Evolutionary conservation across 2,113 vertebrate genomes (phyloP).

Genomic region (Gopherus evgoodei): DNA sequence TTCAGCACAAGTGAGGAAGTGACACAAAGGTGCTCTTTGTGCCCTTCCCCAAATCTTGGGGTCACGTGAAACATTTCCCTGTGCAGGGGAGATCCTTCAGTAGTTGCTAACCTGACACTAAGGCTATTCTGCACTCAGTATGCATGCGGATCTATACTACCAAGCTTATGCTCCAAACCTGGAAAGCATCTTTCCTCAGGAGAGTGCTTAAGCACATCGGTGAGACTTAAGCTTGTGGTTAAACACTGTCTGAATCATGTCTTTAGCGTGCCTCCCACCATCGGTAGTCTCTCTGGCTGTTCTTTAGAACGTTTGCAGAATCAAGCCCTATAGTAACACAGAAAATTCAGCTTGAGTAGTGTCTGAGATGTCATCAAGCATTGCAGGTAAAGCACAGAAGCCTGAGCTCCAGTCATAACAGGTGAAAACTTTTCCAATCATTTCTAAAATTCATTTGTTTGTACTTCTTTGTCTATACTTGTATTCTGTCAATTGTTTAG

Average conservation of each 20-base stretch:
- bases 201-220: neutral
- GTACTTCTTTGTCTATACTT: fast-evolving
- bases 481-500: neutral
- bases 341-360: neutral
- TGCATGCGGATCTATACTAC: fast-evolving
- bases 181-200: neutral
- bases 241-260: neutral
- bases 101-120: neutral
- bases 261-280: neutral
- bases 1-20: fast-evolving
- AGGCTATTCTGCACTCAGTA: neutral
- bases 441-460: neutral
- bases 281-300: neutral
- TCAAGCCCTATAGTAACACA: neutral
- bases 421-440: neutral
- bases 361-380: neutral
- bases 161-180: neutral
- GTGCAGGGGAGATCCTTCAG: neutral
- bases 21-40: fast-evolving
- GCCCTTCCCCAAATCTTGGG: neutral
- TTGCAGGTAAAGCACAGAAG: neutral
- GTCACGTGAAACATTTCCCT: fast-evolving
- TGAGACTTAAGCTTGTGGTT: neutral
- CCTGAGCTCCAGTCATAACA: neutral
- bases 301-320: neutral